Evolutionary conservation across 1,140 invertebrate species (phyloP).

Genomic region (Habropoda laboriosa): DNA sequence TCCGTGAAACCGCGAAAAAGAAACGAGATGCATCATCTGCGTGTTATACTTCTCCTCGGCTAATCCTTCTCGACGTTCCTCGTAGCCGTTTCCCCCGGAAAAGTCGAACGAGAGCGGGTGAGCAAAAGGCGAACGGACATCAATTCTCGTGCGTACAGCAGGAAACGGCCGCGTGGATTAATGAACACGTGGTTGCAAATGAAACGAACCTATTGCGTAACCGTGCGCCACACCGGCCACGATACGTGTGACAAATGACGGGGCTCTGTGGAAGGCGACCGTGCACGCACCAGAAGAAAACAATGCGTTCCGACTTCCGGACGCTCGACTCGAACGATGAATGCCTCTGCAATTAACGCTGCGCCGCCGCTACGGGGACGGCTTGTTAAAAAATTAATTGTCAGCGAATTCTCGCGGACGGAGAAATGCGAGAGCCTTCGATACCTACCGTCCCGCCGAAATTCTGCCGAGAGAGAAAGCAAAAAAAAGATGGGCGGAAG

Average conservation of each 20-base stretch:
- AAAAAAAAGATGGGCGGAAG: no score
- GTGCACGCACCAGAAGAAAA: slow-evolving; percentile 49
- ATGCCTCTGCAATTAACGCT: slow-evolving; percentile 34
- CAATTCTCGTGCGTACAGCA: slow-evolving; percentile 42
- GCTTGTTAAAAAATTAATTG: slow-evolving; percentile 36
- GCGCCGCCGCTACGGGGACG: no score
- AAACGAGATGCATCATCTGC: not conserved
- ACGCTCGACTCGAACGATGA: slow-evolving; percentile 1
- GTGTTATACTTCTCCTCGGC: not conserved
- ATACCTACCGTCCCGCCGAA: not conserved
- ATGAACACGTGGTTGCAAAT: slow-evolving; percentile 56
- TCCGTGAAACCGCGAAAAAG: not conserved
- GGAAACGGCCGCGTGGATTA: slow-evolving; percentile 50
- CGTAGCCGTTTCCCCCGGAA: not conserved
- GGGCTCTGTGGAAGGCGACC: slow-evolving; percentile 13
- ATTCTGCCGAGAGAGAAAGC: not conserved
- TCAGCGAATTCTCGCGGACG: not conserved
- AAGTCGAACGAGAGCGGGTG: not conserved
- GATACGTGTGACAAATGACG: slow-evolving; percentile 62
- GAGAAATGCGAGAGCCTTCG: not conserved
- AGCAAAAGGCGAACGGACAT: slow-evolving; percentile 30
- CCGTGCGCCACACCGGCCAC: no score
- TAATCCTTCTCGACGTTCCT: not conserved
- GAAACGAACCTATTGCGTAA: slow-evolving; percentile 56
- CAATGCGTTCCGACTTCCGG: slow-evolving; percentile 31